phyloP scores from a whole-genome alignment of 1,140 invertebrate genomes.

The Neocloeon triangulifer region DNA sequence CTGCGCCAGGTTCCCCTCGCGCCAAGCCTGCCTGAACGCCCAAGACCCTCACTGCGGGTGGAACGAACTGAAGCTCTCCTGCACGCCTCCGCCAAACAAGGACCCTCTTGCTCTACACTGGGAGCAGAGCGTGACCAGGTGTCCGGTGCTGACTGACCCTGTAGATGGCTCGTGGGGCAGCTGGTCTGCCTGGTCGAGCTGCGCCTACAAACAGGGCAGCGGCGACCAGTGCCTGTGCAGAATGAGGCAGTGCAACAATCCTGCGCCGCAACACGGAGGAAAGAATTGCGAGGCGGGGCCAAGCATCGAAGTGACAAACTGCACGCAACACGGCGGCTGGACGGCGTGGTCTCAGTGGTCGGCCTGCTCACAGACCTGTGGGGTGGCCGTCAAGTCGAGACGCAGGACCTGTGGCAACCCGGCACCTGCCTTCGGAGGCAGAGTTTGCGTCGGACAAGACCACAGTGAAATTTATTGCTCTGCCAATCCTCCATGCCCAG shows the following conservation, averaged over 20 bases:
- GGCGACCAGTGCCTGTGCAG: conserved; percentile 53
- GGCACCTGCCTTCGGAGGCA: conserved; percentile 52
- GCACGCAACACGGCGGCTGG: conserved; percentile 55
- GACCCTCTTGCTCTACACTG: conserved; percentile 35
- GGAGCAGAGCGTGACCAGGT: conserved; percentile 43
- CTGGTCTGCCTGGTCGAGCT: conserved; percentile 45
- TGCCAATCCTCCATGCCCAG: conserved; percentile 55
- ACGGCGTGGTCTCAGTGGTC: conserved; percentile 73
- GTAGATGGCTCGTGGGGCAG: conserved; percentile 50
- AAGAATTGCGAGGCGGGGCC: conserved; percentile 14
- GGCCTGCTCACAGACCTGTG: conserved; percentile 51
- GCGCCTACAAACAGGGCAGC: conserved; percentile 15
- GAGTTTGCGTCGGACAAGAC: conserved; percentile 62
- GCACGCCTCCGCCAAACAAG: conserved; percentile 36
- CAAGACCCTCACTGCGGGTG: conserved; percentile 89
- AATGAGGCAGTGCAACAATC: conserved; percentile 56
- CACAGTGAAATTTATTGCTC: conserved; percentile 51
- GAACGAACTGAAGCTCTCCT: conserved; percentile 49
- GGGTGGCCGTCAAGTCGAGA: conserved; percentile 57
- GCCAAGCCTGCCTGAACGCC: conserved; percentile 50
- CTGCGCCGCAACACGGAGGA: conserved; percentile 56
- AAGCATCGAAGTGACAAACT: conserved; percentile 23
- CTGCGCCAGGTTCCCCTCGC: conserved; percentile 44
- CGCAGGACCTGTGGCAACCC: conserved; percentile 61
- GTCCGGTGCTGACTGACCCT: conserved; percentile 32